Conservation (phyloP, 2,797 vertebrate genomes). For the Spondyliosoma cantharus region DNA sequence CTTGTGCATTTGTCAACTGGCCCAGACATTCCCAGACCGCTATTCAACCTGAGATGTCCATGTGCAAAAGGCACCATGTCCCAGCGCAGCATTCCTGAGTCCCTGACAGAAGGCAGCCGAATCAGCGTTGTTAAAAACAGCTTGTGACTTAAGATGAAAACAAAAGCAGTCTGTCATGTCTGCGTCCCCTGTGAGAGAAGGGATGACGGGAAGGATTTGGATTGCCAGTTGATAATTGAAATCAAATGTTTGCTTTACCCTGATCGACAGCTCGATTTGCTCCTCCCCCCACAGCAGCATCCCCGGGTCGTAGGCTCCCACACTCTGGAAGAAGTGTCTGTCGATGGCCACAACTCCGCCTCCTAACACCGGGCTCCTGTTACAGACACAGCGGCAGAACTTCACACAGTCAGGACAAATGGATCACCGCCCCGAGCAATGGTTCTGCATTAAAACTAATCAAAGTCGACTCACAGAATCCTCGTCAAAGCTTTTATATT, state of each 20-base stretch:
- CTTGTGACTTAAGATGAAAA: slow-evolving; percentile 13
- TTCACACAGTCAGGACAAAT: slow-evolving; percentile 1
- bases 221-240: background rate
- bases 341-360: slow-evolving; percentile 87
- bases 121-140: slow-evolving; percentile 25
- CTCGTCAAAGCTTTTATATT: background rate
- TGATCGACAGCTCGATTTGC: slow-evolving; percentile 91
- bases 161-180: slow-evolving; percentile 10
- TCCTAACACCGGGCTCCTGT: slow-evolving; percentile 88
- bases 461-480: background rate
- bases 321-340: slow-evolving; percentile 90
- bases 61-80: slow-evolving; percentile 64
- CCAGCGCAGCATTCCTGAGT: slow-evolving; percentile 52
- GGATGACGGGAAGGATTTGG: background rate
- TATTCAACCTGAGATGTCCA: slow-evolving; percentile 46
- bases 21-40: slow-evolving; percentile 59
- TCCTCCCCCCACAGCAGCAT: slow-evolving; percentile 86
- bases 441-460: background rate
- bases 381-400: slow-evolving; percentile 14
- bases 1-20: background rate
- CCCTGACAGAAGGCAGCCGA: slow-evolving; percentile 45
- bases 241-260: slow-evolving; percentile 79
- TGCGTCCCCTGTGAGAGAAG: background rate
- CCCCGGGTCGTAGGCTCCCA: slow-evolving; percentile 89
- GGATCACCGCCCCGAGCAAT: background rate